phyloP scores from a whole-genome alignment of 1,140 invertebrate species.

The Conus betulinus region DNA sequence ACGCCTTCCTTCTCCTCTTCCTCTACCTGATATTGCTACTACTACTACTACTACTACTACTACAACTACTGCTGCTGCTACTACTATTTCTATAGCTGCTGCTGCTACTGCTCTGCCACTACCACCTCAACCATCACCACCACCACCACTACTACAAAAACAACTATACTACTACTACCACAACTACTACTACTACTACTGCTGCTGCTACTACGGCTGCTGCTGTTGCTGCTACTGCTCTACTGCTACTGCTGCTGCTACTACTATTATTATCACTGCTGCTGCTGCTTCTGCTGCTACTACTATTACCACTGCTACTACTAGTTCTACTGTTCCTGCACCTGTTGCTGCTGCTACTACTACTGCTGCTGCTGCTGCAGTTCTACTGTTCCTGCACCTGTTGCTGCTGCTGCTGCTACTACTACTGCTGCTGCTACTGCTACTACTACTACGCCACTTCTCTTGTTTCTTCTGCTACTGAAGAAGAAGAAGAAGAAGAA shows the following conservation, averaged over 20 bases:
- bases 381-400: too few relatives aligned
- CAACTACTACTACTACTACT: too few relatives aligned
- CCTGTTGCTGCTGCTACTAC: conserved; percentile 8
- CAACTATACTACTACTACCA: too few relatives aligned
- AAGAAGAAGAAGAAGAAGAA: too few relatives aligned
- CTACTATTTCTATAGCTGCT: too few relatives aligned
- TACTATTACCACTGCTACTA: too few relatives aligned
- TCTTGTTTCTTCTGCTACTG: background rate
- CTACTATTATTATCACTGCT: background rate
- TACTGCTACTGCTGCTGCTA: conserved; percentile 27
- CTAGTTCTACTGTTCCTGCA: too few relatives aligned
- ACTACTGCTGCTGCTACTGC: conserved; percentile 28
- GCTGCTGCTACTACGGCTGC: too few relatives aligned
- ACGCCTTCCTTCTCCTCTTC: background rate
- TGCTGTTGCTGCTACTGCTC: conserved; percentile 11
- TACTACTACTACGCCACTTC: background rate
- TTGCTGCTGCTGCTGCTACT: background rate
- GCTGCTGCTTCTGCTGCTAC: background rate
- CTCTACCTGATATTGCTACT: background rate
- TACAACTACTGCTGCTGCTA: background rate
- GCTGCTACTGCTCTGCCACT: too few relatives aligned
- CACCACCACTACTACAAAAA: too few relatives aligned
- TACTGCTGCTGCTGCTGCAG: background rate
- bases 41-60: background rate
- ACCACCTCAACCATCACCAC: too few relatives aligned